Evolutionary conservation across 2,113 vertebrate species (phyloP).

Genomic region (Elachura formosa): DNA sequence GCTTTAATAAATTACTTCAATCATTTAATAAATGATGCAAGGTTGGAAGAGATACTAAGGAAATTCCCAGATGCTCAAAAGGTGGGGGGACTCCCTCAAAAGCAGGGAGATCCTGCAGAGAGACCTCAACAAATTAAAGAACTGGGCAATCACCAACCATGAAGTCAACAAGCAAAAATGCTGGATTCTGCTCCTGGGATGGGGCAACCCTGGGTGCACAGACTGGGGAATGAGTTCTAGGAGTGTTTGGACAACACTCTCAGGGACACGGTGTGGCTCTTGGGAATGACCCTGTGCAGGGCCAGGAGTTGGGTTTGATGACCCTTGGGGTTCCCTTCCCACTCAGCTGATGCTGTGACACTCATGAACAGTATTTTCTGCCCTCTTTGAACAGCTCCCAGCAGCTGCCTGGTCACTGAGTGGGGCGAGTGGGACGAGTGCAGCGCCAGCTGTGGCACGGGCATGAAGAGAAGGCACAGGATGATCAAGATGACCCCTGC

Average conservation of each 20-base stretch:
- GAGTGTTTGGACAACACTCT: fast-evolving
- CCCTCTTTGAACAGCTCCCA: conserved; percentile 74
- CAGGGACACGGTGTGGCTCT: no score
- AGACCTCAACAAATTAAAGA: not conserved
- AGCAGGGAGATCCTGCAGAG: not conserved
- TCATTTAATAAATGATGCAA: no score
- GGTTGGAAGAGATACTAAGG: not conserved
- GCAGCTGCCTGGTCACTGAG: conserved; percentile 93
- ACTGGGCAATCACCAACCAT: not conserved
- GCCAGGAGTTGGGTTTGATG: not conserved
- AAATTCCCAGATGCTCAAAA: not conserved
- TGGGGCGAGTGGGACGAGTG: conserved; percentile 97
- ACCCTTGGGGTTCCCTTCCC: no score
- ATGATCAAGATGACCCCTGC: conserved; percentile 94
- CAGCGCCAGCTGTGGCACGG: conserved; percentile 93
- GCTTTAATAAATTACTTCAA: not conserved
- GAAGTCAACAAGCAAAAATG: not conserved
- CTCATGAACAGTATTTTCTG: not conserved
- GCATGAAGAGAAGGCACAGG: conserved; percentile 89
- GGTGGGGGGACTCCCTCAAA: not conserved
- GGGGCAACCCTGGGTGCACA: not conserved
- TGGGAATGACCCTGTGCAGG: not conserved
- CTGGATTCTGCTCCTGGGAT: not conserved
- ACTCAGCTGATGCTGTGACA: no score
- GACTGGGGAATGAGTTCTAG: not conserved